Base-by-base conservation (phyloP, 2,113 vertebrate species). In the Herpailurus yagouaroundi region DNA sequence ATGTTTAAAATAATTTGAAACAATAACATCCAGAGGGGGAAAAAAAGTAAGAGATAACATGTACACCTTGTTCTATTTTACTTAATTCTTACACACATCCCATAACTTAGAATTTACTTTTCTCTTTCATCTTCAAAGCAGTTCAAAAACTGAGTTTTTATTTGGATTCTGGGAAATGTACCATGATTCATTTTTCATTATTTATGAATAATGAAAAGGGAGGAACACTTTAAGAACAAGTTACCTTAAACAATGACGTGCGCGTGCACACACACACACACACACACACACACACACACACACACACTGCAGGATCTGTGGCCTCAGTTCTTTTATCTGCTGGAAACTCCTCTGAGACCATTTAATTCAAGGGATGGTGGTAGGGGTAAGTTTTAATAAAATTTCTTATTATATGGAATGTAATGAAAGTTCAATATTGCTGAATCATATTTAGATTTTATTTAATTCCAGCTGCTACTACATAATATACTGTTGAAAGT, bases 81-180 rank as follows among this genome's bases (percentile, higher is more conserved):
- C 57, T 63, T 86, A 8, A 81, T 82, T 88, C 57, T 89, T 52
- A 12, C 31, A 81, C 23, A 12, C 16, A 82, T 23, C n/a, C 19
- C 63, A 92, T 80, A 97, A 71, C 87, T 94, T 95, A 84, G 41
- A 69, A 73, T 84, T 85, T 68, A 66, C 21, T 93, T 97, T 84
- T 71, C 48, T 89, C 73, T 93, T 97, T 93, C 91, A 81, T 95
- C 84, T 97, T 96, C 57, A 93, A 81, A 96, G 93, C 76, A 85
- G 31, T 81, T 95, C 68, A 89, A 83, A 81, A 94, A 81, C 60
- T 60, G 64, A 95, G 76, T 96, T 92, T 50, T 87, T 95, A 38
- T 85, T 94, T 94, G 71, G 38, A 84, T 79, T 95, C 71, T 69
- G 45, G 41, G 52, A 73, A 83, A 45, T 83, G 7, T 74, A 18